Percentiles rank a stretch among this genome's conserved stretches.
Conservation (phyloP, 2,113 vertebrate genomes). For the Vanacampus margaritifer region DNA sequence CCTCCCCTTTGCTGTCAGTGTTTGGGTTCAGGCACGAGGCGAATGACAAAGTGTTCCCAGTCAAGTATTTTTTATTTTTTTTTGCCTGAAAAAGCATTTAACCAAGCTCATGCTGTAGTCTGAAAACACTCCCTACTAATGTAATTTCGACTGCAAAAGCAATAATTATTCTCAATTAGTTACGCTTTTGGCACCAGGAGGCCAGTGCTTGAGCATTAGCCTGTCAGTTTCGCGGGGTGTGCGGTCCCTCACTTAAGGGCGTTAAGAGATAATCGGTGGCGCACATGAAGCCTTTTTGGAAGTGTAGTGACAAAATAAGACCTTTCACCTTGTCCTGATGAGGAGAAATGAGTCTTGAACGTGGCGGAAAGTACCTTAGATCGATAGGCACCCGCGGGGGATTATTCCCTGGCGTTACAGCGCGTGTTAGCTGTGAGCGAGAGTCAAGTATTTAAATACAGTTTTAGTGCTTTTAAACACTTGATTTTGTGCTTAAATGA, state of each 20-base stretch:
- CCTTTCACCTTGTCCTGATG: constrained; percentile 6
- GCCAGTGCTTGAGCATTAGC: constrained; percentile 1
- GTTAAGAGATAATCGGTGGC: background rate
- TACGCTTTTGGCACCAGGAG: background rate
- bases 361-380: background rate
- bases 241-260: background rate
- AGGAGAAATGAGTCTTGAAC: background rate
- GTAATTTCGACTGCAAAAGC: background rate
- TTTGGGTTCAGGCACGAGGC: background rate
- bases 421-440: background rate
- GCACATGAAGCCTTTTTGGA: background rate
- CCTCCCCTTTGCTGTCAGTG: background rate
- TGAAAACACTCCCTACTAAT: background rate
- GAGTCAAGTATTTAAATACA: background rate
- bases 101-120: background rate
- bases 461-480: background rate
- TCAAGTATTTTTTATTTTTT: background rate
- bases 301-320: constrained; percentile 1
- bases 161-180: constrained; percentile 2
- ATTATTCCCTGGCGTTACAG: background rate
- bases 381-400: background rate
- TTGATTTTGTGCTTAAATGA: background rate
- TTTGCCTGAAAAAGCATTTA: background rate
- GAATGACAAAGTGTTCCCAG: background rate
- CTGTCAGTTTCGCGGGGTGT: background rate